Conservation (phyloP, 2,113 vertebrate species). For the Pterophyllum scalare region DNA sequence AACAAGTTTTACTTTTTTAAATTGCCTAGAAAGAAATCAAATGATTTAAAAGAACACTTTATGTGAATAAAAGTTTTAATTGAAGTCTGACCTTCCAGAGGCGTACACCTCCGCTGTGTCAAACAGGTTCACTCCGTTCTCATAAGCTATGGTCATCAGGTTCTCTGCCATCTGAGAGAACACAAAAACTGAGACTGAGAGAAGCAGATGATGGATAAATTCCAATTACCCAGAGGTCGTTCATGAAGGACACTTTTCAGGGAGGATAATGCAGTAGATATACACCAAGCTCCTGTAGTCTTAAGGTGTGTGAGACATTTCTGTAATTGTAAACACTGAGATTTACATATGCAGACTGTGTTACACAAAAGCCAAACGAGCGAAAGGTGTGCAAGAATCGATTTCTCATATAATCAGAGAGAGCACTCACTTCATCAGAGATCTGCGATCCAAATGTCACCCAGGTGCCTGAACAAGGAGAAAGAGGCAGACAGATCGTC, state of each 20-base stretch:
- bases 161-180: conserved; percentile 91
- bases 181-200: conserved; percentile 51
- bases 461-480: conserved; percentile 86
- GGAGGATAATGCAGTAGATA: conserved; percentile 8
- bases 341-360: not conserved
- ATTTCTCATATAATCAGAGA: conserved; percentile 8
- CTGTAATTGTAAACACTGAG: conserved; percentile 9
- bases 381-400: not conserved
- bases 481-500: not conserved
- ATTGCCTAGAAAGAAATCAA: not conserved
- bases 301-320: conserved; percentile 9
- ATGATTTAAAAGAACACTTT: not conserved
- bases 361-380: conserved; percentile 8
- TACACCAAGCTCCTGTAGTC: not conserved
- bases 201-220: conserved; percentile 8
- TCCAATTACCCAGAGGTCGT: conserved; percentile 39
- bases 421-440: conserved; percentile 88
- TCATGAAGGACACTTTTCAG: conserved; percentile 20
- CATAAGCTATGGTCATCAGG: conserved; percentile 96
- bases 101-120: conserved; percentile 98
- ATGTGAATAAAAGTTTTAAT: conserved; percentile 19
- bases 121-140: conserved; percentile 96
- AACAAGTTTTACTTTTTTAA: not conserved
- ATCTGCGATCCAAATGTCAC: conserved; percentile 95
- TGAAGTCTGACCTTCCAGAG: conserved; percentile 89